phyloP scores from a whole-genome alignment of 2,797 vertebrate species.

The Scomberomorus guttatus region DNA sequence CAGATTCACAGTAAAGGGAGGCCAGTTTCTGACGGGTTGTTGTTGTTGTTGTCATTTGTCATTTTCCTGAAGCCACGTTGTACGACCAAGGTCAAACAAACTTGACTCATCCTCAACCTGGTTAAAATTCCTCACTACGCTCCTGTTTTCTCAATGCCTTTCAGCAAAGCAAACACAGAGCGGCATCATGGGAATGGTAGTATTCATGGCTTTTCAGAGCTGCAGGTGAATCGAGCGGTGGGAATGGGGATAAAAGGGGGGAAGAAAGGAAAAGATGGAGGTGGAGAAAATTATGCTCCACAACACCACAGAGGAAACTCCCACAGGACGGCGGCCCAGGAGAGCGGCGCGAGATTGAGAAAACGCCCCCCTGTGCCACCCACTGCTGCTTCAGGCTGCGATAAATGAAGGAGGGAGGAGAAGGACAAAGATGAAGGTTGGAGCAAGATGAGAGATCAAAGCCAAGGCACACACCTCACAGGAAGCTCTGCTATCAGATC shows the following conservation, averaged over 20 bases:
- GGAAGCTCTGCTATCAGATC: conserved; percentile 37
- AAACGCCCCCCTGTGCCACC: conserved; percentile 49
- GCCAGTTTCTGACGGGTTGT: conserved; percentile 16
- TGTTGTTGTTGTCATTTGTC: conserved; percentile 36
- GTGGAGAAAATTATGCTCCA: conserved; percentile 27
- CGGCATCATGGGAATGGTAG: conserved; percentile 48
- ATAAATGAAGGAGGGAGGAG: conserved; percentile 48
- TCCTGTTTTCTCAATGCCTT: conserved; percentile 49
- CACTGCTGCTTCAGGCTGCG: conserved; percentile 42
- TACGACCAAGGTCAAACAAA: conserved; percentile 59
- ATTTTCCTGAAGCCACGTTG: conserved; percentile 32
- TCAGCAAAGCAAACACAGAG: conserved; percentile 52
- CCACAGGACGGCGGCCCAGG: conserved; percentile 22
- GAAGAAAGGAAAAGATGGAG: conserved; percentile 7
- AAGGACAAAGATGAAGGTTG: conserved; percentile 46
- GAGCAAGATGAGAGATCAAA: conserved; percentile 58
- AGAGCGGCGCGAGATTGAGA: conserved; percentile 36
- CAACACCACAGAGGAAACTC: conserved; percentile 31
- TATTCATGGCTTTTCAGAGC: conserved; percentile 11
- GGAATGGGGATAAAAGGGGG: conserved; percentile 24
- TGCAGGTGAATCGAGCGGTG: conserved; percentile 47
- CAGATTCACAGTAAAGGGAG: conserved; percentile 26
- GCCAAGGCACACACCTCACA: conserved; percentile 32
- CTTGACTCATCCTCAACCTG: conserved; percentile 39
- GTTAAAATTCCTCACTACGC: conserved; percentile 56